Base-by-base conservation (phyloP, 2,888 invertebrate genomes). In the Pachycephus smyrnensis region DNA sequence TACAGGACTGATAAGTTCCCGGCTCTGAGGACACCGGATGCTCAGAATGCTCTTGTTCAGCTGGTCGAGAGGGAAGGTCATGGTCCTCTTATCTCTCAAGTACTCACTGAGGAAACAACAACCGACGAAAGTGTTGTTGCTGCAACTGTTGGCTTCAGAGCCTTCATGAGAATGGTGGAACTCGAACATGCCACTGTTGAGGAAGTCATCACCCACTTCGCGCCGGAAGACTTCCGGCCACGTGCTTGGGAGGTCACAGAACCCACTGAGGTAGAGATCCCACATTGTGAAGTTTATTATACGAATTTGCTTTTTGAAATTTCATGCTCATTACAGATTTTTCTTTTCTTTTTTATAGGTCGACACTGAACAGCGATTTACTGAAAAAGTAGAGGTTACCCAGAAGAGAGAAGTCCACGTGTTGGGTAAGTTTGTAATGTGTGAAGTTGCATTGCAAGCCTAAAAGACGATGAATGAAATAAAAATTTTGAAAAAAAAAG, bases 81-180 rank as follows among this genome's bases (percentile, higher is more conserved):
- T 86, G 96, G 96, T 1, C 94, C 96, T 0, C 92, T 97, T 35
- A 96, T 97, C 79, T 95, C 96, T 0, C 95, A 97, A 91, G 96
- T 97, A 75, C 92, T 97, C 76, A 95, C 96, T 0, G 96, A 97
- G 92, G 96, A 96, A 89, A 95, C 95, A 0, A 93, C 95, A 1
- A 94, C 95, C 76, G 96, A 96, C 89, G 96, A 97, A 90, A 94
- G 95, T 78, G 92, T 95, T 33, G 93, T 96, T 33, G 96, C 96
- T 4, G 95, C 96, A 0, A 96, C 96, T 76, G 96, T 96, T 76
- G 97, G 97, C 15, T 97, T 97, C 92, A 94, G 95, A 83, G 97
- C 97, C 11, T 96, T 97, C 90, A 95, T 97, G 92, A 95, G 95
- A 88, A 96, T 97, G 96, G 95, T 97, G 12, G 96, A 96, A 89